phyloP scores from a whole-genome alignment of 2,888 invertebrate genomes.

The Sarcophaga subvicina region DNA sequence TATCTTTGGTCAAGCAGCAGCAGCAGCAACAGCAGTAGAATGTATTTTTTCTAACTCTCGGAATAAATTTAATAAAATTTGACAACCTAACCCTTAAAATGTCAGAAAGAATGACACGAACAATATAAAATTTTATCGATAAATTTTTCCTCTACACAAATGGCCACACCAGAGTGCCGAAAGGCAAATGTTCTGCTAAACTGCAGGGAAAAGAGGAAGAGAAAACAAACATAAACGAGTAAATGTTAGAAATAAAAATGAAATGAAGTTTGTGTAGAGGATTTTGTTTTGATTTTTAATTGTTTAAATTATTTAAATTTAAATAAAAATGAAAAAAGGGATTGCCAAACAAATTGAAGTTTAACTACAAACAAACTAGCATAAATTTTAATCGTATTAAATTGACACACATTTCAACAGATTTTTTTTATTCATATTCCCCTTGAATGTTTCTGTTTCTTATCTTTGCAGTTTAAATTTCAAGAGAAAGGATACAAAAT shows the following conservation, averaged over 20 bases:
- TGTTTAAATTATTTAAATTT: too few relatives aligned
- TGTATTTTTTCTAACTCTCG: background rate
- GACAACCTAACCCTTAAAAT: conserved; percentile 16
- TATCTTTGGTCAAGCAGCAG: conserved; percentile 44
- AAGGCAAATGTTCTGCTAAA: background rate
- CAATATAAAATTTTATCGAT: conserved; percentile 37
- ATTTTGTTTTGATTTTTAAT: too few relatives aligned
- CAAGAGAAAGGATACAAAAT: background rate
- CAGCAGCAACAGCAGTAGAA: background rate
- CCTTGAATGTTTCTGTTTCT: conserved; percentile 27
- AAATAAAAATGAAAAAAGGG: background rate
- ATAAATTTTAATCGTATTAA: conserved; percentile 51
- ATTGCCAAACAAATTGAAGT: background rate
- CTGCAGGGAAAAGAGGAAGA: background rate
- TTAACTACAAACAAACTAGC: background rate
- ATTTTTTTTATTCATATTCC: conserved; percentile 23
- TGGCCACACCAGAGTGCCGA: background rate
- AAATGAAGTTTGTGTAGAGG: too few relatives aligned
- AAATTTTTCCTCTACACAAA: background rate
- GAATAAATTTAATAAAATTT: conserved; percentile 52
- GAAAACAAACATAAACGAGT: too few relatives aligned
- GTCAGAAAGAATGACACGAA: conserved; percentile 26
- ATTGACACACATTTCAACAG: conserved; percentile 9
- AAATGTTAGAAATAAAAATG: too few relatives aligned
- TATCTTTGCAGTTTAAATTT: conserved; percentile 59